Conservation (phyloP, 23 tunicate species). For the Halocynthia aurantium region DNA sequence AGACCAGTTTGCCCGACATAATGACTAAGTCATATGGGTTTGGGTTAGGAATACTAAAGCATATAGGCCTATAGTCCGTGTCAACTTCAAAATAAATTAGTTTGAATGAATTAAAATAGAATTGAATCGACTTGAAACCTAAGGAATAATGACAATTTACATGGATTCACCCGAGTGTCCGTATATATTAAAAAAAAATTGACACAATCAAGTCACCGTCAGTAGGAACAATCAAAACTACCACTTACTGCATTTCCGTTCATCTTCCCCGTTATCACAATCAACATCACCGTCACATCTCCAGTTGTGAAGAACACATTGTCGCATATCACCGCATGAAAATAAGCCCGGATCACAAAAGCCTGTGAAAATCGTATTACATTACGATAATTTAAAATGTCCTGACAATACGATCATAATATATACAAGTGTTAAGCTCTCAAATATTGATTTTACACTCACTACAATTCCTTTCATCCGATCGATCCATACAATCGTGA, state of each 20-base stretch:
- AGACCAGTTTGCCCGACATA: too few species aligned
- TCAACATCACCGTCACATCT: constrained; percentile 89
- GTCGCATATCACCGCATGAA: constrained; percentile 40
- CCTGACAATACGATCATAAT: not conserved
- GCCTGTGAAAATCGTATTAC: constrained; percentile 26
- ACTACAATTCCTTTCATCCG: constrained; percentile 78
- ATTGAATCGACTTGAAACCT: too few species aligned
- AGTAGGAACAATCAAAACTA: not conserved
- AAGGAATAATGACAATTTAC: too few species aligned
- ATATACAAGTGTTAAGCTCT: not conserved
- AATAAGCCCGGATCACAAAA: constrained; percentile 35
- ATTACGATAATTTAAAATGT: not conserved
- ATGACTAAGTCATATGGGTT: too few species aligned
- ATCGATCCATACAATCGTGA: constrained; percentile 64
- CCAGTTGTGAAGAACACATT: constrained; percentile 60
- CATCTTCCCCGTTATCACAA: constrained; percentile 60
- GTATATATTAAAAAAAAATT: too few species aligned
- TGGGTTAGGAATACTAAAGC: too few species aligned
- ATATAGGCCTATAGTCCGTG: too few species aligned
- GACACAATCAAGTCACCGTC: too few species aligned
- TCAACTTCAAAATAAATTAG: too few species aligned
- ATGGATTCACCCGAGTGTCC: too few species aligned
- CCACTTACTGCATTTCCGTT: constrained; percentile 56
- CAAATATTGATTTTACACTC: not conserved
- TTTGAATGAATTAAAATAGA: too few species aligned